Percentiles rank a stretch among this genome's conserved stretches.
Evolutionary conservation across 2,113 vertebrate species (phyloP).

Genomic region (Pseudorhombus dupliciocellatus): DNA sequence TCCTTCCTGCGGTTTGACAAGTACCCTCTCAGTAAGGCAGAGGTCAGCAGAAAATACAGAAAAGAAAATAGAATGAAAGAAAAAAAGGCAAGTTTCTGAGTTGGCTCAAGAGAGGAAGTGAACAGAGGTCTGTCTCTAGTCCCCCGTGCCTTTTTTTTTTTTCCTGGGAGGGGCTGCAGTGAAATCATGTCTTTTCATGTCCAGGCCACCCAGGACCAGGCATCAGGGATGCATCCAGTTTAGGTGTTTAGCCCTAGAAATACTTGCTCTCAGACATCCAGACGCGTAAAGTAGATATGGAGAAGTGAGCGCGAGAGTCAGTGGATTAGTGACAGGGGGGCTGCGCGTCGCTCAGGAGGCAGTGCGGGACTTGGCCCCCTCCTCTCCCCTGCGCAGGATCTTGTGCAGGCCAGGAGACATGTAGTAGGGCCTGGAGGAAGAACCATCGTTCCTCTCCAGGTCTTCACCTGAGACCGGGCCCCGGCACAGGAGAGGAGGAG

Average conservation of each 20-base stretch:
- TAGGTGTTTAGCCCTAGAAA: slow-evolving; percentile 68
- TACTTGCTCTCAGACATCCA: slow-evolving; percentile 50
- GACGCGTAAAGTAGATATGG: slow-evolving; percentile 48
- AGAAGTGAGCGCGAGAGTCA: slow-evolving; percentile 52
- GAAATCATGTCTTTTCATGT: slow-evolving; percentile 50
- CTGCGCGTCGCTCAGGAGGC: slow-evolving; percentile 71
- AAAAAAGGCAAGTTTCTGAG: slow-evolving; percentile 69
- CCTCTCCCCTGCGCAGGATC: slow-evolving; percentile 89
- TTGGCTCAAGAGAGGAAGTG: slow-evolving; percentile 64
- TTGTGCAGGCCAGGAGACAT: slow-evolving; percentile 91
- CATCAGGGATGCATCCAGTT: slow-evolving; percentile 50
- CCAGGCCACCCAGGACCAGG: slow-evolving; percentile 38
- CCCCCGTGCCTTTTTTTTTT: slow-evolving; percentile 49
- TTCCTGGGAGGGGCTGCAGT: slow-evolving; percentile 33
- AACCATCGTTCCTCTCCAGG: slow-evolving; percentile 95
- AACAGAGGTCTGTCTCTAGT: slow-evolving; percentile 43
- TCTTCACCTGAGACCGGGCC: slow-evolving; percentile 88
- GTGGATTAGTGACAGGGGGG: slow-evolving; percentile 33
- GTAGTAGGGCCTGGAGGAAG: slow-evolving; percentile 92
- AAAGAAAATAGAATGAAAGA: slow-evolving; percentile 42
- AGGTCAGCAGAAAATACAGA: slow-evolving; percentile 70
- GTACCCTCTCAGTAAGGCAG: slow-evolving; percentile 73
- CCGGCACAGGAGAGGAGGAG: slow-evolving; percentile 23
- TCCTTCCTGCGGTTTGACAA: slow-evolving; percentile 46
- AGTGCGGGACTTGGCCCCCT: slow-evolving; percentile 81